Evolutionary conservation across 1,140 invertebrate genomes (phyloP), one percentile per base, ranked within the genome.

Genomic region (Musca domestica): DNA sequence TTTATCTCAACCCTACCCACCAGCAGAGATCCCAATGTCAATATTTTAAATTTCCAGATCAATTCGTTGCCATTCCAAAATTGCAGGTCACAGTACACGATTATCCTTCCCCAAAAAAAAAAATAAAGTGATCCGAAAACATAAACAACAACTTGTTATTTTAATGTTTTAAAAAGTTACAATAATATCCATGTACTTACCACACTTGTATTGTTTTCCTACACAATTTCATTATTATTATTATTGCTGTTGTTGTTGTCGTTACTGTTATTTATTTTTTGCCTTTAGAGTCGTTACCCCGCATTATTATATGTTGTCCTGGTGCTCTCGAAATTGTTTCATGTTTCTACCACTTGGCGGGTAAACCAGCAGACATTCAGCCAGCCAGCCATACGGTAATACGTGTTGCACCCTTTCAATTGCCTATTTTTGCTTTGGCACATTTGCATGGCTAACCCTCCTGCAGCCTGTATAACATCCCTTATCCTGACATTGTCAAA

Each of bases 121-220:
- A n/a, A n/a, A n/a, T n/a, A n/a, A n/a, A n/a, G n/a, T n/a, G n/a
- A n/a, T n/a, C n/a, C 34, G 4, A 4, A 5, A 51, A 51, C 48
- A 58, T 7, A 27, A 19, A 61, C 22, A 61, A 41, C 56, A 41
- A 61, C 20, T 61, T 61, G 56, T 61, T 61, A 61, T 61, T 61
- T 61, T 61, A 41, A 41, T 61, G 56, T 61, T 61, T 61, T 61
- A 61, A 61, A 61, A 61, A 61, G 56, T 61, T 61, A 61, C 56
- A 61, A 61, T 61, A 61, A 61, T 61, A 61, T 61, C 27, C 56
- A 25, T 61, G 56, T 61, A 61, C 56, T 61, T 61, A 61, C 56
- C 30, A 61, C 56, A 61, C 56, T 61, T 61, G 30, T 34, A 41
- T 17, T 61, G 56, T 61, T 51, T 12, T n/a, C 17, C 25, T 9